phyloP scores from a whole-genome alignment of 2,113 vertebrate species.

The Eira barbara region DNA sequence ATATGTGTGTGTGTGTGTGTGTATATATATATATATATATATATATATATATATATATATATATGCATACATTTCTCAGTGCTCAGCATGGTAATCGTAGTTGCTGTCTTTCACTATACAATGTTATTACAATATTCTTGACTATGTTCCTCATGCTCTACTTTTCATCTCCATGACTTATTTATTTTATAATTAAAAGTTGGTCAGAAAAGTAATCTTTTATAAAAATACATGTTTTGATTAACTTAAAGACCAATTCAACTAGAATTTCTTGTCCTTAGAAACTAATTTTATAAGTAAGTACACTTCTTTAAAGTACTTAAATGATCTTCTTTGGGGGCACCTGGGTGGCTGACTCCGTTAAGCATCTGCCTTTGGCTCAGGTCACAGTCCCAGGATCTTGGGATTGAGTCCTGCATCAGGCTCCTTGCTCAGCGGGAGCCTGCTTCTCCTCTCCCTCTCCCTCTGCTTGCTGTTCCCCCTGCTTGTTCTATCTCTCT shows the following conservation, averaged over 20 bases:
- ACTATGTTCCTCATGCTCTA: not conserved
- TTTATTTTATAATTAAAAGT: not conserved
- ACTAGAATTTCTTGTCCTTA: conserved; percentile 1
- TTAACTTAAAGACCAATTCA: not conserved
- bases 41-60: too few relatives aligned
- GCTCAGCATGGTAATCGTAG: not conserved
- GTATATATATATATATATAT: too few relatives aligned
- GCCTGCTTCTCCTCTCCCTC: not conserved
- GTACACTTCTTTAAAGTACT: not conserved
- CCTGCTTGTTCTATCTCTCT: not conserved
- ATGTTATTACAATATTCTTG: not conserved
- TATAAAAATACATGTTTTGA: not conserved
- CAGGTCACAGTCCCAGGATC: not conserved
- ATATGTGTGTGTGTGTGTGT: too few relatives aligned
- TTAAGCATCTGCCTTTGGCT: not conserved
- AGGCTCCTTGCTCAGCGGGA: not conserved
- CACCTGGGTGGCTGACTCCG: not conserved
- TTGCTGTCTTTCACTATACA: not conserved
- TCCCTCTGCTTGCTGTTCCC: not conserved
- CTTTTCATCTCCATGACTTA: not conserved
- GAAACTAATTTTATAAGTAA: not conserved
- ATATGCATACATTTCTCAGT: not conserved
- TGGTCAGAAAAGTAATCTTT: not conserved
- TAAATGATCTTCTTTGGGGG: not conserved
- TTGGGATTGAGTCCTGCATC: not conserved